phyloP scores from a whole-genome alignment of 2,888 invertebrate species.

The Mystacides longicornis region DNA sequence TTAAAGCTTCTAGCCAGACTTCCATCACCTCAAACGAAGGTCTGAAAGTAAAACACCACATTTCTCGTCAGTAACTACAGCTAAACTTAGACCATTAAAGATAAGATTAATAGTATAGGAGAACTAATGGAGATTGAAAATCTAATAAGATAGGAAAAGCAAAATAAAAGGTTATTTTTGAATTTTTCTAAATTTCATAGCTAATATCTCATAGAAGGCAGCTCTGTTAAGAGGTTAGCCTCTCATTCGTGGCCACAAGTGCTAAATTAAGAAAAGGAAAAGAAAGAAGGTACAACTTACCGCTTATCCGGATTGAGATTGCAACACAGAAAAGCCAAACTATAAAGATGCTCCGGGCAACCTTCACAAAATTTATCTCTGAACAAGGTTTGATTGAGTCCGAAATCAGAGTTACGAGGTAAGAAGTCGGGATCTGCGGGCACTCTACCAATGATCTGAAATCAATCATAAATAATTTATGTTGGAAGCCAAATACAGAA shows the following conservation, averaged over 20 bases:
- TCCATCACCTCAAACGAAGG: constrained; percentile 86
- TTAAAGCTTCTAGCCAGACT: constrained; percentile 78
- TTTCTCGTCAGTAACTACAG: not conserved
- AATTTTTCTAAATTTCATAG: no score
- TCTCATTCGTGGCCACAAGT: no score
- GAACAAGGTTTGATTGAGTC: constrained; percentile 80
- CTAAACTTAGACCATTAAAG: not conserved
- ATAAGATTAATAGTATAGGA: no score
- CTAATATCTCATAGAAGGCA: no score
- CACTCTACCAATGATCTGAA: constrained; percentile 85
- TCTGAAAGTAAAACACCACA: constrained; percentile 36
- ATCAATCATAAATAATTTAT: constrained; percentile 25
- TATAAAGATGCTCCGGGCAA: constrained; percentile 83
- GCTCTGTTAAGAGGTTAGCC: no score
- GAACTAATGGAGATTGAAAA: no score
- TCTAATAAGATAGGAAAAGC: no score
- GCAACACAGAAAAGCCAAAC: constrained; percentile 84
- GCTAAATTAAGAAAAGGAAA: no score
- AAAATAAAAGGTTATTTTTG: no score
- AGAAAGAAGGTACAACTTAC: no score
- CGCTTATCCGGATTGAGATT: constrained; percentile 84
- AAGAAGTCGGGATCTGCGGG: constrained; percentile 92
- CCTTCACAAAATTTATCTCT: constrained; percentile 72
- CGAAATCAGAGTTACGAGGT: constrained; percentile 87
- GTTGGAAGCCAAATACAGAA: no score